Conservation (phyloP, 1,140 invertebrate species). For the Lutraria rhynchaena region DNA sequence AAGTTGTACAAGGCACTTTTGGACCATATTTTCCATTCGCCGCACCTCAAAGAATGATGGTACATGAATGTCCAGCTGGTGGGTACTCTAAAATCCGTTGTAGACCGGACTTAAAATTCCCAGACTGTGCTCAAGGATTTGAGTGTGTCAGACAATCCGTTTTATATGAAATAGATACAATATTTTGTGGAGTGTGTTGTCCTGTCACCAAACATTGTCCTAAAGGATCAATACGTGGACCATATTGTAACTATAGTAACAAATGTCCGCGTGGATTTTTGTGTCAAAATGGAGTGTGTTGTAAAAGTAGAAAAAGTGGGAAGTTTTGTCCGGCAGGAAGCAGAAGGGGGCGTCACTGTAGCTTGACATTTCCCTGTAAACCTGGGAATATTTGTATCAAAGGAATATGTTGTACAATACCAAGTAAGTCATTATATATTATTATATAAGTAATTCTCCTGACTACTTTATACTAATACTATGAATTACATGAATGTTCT, state of each 20-base stretch:
- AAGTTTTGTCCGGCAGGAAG: conserved; percentile 20
- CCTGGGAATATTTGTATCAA: conserved; percentile 27
- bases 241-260: conserved; percentile 6
- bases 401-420: conserved; percentile 37
- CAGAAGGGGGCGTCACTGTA: background rate
- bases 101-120: conserved; percentile 9
- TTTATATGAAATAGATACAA: conserved; percentile 10
- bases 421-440: conserved; percentile 23
- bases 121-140: conserved; percentile 28
- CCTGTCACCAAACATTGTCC: conserved; percentile 14
- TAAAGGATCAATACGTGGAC: conserved; percentile 11
- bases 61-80: conserved; percentile 30
- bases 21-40: conserved; percentile 18
- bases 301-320: background rate
- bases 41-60: background rate
- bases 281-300: conserved; percentile 35
- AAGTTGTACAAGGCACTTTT: conserved; percentile 41
- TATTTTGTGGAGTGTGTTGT: conserved; percentile 43
- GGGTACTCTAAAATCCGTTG: conserved; percentile 35
- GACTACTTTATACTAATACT: background rate
- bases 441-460: background rate
- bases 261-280: conserved; percentile 25
- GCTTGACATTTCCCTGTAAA: conserved; percentile 17
- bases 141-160: conserved; percentile 10
- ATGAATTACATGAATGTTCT: no score